Percentiles rank a stretch among this genome's conserved stretches.
Conservation (phyloP, 2,113 vertebrate species). For the Lagopus leucura region DNA sequence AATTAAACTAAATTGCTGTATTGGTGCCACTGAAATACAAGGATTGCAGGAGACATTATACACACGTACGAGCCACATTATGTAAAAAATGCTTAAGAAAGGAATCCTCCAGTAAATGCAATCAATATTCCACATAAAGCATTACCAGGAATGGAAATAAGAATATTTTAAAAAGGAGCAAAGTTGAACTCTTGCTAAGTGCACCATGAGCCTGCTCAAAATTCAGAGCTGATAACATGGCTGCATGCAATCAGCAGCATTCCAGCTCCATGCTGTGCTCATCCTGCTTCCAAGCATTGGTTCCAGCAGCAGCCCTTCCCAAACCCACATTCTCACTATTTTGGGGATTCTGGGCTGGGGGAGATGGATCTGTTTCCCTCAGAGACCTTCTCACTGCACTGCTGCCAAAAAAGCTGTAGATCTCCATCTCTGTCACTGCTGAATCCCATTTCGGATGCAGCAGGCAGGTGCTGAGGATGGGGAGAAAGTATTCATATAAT, state of each 20-base stretch:
- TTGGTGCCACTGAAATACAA: constrained; percentile 42
- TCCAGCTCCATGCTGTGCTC: background rate
- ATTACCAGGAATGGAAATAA: too few species aligned
- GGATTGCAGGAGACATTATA: constrained; percentile 48
- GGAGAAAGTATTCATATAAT: constrained; percentile 29
- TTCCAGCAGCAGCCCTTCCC: background rate
- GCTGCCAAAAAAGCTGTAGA: background rate
- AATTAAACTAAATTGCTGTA: constrained; percentile 67
- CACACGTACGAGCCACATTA: background rate
- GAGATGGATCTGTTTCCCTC: background rate
- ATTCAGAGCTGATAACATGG: background rate
- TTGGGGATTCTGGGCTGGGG: background rate
- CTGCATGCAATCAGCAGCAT: background rate
- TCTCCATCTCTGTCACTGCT: background rate
- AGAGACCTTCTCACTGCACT: background rate
- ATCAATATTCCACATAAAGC: constrained; percentile 39
- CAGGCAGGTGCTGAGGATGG: background rate
- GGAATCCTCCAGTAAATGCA: constrained; percentile 60
- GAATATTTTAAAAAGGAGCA: background rate
- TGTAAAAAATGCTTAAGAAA: constrained; percentile 67
- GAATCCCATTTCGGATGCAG: background rate
- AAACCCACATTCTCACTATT: background rate
- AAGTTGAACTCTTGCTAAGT: constrained; percentile 36
- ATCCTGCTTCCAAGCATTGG: background rate
- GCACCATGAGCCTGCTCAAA: background rate